A percentile compares a stretch with the other conserved stretches of the same genome.
Evolutionary conservation across 2,113 vertebrate genomes (phyloP).

Genomic region (Alaudala cheleensis): DNA sequence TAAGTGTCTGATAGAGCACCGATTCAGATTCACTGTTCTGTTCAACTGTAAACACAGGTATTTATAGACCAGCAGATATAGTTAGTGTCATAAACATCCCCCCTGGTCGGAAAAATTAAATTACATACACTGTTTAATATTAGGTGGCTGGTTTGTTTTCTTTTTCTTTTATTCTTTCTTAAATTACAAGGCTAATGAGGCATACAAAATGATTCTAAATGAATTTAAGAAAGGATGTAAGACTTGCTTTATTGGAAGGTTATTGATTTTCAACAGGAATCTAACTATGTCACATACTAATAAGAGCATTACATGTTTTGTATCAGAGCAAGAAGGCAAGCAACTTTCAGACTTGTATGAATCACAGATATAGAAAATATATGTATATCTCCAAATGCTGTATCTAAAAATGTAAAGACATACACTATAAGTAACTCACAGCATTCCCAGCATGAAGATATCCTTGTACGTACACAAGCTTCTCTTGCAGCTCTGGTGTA

Average conservation of each 20-base stretch:
- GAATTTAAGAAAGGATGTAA: constrained; percentile 64
- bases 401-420: not conserved
- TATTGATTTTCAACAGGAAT: constrained; percentile 68
- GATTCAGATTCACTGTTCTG: constrained; percentile 11
- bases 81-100: constrained; percentile 46
- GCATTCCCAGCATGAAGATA: not conserved
- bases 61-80: constrained; percentile 41
- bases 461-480: not conserved
- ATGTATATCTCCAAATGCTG: not conserved
- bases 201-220: constrained; percentile 60
- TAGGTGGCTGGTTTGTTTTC: constrained; percentile 51
- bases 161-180: constrained; percentile 55
- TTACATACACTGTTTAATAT: constrained; percentile 49
- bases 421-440: not conserved
- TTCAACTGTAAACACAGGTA: constrained; percentile 20
- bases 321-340: not conserved
- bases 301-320: constrained; percentile 50
- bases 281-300: constrained; percentile 54
- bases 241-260: constrained; percentile 32
- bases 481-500: not conserved
- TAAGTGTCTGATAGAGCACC: not conserved
- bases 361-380: not conserved
- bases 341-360: not conserved
- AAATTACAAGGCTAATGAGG: constrained; percentile 64
- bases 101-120: constrained; percentile 48